A percentile compares a stretch with the other conserved stretches of the same genome.
These are phyloP conservation scores for Halcyon badia DNA, from an alignment of 2,797 vertebrate genomes.

Conservation along the genomic window DNA sequence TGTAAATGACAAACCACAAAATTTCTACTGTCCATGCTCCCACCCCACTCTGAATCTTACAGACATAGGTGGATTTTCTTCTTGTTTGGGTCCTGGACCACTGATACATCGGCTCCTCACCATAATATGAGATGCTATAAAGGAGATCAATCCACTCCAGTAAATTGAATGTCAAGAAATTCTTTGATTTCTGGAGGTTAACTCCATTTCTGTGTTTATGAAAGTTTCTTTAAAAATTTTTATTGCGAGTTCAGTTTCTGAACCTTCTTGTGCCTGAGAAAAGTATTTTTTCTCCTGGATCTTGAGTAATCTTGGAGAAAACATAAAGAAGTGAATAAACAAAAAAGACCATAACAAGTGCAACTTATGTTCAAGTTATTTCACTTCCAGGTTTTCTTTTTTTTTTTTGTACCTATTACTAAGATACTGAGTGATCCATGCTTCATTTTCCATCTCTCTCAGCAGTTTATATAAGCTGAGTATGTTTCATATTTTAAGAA, in stretches of 20 bases:
- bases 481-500: background rate
- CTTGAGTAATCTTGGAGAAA: background rate
- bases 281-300: background rate
- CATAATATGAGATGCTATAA: background rate
- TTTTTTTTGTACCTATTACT: background rate
- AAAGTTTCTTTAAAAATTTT: background rate
- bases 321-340: background rate
- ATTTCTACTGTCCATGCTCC: background rate
- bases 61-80: background rate
- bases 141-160: background rate
- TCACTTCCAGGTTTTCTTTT: background rate
- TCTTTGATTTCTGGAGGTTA: background rate
- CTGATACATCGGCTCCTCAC: background rate
- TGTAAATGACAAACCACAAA: background rate
- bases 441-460: background rate
- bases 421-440: background rate
- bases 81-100: background rate
- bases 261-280: background rate
- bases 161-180: background rate
- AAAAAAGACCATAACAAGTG: background rate
- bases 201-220: background rate
- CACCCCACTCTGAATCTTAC: background rate
- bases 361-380: background rate
- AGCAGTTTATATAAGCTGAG: background rate
- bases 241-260: background rate